phyloP scores from a whole-genome alignment of 2,888 invertebrate genomes.

The Tigriopus californicus region DNA sequence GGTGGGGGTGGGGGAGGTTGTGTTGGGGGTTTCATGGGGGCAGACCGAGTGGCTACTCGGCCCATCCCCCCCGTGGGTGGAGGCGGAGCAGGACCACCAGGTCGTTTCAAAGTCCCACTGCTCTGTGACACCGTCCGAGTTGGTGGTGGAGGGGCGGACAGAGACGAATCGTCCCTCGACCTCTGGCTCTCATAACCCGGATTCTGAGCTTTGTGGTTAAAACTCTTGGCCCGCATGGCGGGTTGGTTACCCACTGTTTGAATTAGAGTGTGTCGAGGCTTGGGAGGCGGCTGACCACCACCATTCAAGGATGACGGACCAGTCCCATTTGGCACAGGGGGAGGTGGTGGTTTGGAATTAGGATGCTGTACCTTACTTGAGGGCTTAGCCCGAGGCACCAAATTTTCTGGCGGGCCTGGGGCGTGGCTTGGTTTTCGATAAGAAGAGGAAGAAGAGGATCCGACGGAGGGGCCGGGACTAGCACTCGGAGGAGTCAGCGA shows the following conservation, averaged over 20 bases:
- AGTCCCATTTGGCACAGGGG: neutral
- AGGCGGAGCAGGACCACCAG: neutral
- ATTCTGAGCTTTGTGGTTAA: neutral
- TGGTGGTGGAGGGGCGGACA: conserved; percentile 4
- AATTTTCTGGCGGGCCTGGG: neutral
- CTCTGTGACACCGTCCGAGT: neutral
- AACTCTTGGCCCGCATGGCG: neutral
- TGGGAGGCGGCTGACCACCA: no score
- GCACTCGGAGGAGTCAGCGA: neutral
- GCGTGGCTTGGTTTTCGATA: neutral
- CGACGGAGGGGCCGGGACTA: neutral
- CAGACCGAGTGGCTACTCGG: neutral
- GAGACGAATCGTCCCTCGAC: neutral
- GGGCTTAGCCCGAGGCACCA: neutral
- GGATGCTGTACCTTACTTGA: neutral
- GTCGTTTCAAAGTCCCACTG: neutral
- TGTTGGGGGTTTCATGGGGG: neutral
- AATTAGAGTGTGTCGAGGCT: no score
- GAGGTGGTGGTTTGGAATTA: neutral
- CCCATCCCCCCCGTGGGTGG: neutral
- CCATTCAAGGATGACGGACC: neutral
- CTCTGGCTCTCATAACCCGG: neutral
- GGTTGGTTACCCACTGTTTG: neutral
- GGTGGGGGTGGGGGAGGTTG: conserved; percentile 9
- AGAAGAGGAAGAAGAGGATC: neutral